A percentile compares a stretch with the other conserved stretches of the same genome.
These are phyloP conservation scores for Toxotes jaculatrix DNA, from an alignment of 2,113 vertebrate genomes.

Conservation along the genomic window DNA sequence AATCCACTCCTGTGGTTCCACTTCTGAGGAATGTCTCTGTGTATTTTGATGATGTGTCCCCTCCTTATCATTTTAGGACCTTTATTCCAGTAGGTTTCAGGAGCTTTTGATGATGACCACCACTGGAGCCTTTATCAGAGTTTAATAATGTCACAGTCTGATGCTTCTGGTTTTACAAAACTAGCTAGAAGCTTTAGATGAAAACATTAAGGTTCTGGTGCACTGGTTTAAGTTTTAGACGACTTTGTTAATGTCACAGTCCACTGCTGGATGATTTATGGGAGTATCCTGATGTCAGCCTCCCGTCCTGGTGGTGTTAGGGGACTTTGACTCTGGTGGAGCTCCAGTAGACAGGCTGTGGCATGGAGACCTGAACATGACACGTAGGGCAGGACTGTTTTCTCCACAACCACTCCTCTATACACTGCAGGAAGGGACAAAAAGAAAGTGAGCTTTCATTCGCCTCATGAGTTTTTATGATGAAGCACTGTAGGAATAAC, in stretches of 20 bases:
- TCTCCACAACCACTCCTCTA: conserved; percentile 82
- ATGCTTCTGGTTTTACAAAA: no score
- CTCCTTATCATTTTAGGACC: no score
- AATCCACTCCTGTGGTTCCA: neutral
- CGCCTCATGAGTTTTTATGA: no score
- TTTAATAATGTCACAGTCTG: no score
- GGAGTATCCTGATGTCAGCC: no score
- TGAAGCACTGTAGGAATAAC: no score
- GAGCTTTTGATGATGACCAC: neutral
- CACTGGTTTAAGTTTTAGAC: neutral
- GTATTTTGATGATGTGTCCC: neutral
- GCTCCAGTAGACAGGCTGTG: conserved; percentile 74
- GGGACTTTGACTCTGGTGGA: conserved; percentile 75
- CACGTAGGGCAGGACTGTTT: conserved; percentile 77
- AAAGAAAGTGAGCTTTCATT: neutral
- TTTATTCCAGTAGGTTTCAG: no score
- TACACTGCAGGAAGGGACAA: conserved; percentile 62
- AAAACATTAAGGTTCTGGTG: no score
- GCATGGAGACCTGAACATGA: conserved; percentile 66
- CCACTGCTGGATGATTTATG: neutral
- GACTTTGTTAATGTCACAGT: neutral
- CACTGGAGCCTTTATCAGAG: no score
- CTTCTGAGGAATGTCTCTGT: neutral
- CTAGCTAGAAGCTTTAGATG: no score
- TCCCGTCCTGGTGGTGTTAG: conserved; percentile 23